phyloP scores from a whole-genome alignment of 2,888 invertebrate genomes.

The Eristalis tenax region DNA sequence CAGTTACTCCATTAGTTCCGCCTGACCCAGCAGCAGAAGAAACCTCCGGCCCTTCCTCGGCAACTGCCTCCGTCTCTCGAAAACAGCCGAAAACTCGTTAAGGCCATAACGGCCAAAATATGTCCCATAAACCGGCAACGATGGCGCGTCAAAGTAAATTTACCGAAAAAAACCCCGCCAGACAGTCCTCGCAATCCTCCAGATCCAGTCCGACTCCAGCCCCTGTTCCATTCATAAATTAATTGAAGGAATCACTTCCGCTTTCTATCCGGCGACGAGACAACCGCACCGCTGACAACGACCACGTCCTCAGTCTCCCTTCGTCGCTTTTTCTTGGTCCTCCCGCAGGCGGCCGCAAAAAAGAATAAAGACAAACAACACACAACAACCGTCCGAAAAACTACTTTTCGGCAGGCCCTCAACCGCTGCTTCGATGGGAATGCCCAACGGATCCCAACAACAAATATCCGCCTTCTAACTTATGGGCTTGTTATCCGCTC shows the following conservation, averaged over 20 bases:
- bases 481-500: conserved; percentile 65
- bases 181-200: conserved; percentile 1
- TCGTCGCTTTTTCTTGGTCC: conserved; percentile 46
- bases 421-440: background rate
- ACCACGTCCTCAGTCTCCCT: background rate
- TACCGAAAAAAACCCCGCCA: background rate
- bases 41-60: background rate
- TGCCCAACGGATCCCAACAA: conserved; percentile 10
- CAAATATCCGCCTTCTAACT: conserved; percentile 52
- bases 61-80: background rate
- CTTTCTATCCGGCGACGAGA: conserved; percentile 59
- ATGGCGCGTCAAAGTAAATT: conserved; percentile 9
- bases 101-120: conserved; percentile 56
- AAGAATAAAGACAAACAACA: background rate
- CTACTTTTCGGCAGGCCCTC: conserved; percentile 10
- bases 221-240: conserved; percentile 60
- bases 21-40: background rate
- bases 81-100: conserved; percentile 54
- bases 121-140: conserved; percentile 11
- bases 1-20: conserved; percentile 27
- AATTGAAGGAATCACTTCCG: conserved; percentile 71
- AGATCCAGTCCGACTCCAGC: conserved; percentile 5
- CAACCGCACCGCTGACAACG: conserved; percentile 20
- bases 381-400: conserved; percentile 37
- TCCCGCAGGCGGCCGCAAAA: background rate